Conservation (phyloP, 2,888 invertebrate species). For the Cantharis lateralis region DNA sequence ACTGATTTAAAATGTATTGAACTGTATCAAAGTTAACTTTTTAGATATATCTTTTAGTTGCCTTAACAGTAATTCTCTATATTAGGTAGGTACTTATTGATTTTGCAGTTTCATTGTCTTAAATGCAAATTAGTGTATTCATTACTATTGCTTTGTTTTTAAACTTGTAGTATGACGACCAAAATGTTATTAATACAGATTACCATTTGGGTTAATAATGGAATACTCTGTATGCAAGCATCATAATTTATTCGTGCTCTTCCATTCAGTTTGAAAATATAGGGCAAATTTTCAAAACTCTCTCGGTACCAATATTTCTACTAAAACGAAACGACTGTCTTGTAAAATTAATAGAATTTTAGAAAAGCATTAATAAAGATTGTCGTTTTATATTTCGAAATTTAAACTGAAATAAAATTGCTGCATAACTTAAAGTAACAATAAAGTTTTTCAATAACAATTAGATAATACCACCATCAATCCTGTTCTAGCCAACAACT, state of each 20-base stretch:
- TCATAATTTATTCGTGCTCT: neutral
- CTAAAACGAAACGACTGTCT: neutral
- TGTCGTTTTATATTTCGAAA: neutral
- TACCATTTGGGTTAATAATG: neutral
- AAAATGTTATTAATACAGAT: neutral
- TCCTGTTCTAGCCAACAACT: neutral
- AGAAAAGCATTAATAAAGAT: neutral
- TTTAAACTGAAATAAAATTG: neutral
- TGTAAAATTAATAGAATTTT: neutral
- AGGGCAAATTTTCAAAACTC: neutral
- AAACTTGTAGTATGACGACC: neutral
- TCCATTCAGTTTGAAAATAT: neutral
- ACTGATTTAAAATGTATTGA: neutral
- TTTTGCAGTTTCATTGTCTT: neutral
- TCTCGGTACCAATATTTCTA: neutral
- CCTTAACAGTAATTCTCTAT: neutral
- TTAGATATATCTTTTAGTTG: neutral
- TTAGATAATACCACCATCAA: neutral
- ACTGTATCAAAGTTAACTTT: neutral
- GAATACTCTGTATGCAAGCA: neutral
- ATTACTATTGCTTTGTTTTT: neutral
- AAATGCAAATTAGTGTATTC: neutral
- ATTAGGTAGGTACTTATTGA: neutral
- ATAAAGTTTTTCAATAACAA: neutral
- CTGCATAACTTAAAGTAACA: too few relatives aligned